Base-by-base conservation (phyloP, 2,113 vertebrate genomes). In the Microcebus ravelobensis region DNA sequence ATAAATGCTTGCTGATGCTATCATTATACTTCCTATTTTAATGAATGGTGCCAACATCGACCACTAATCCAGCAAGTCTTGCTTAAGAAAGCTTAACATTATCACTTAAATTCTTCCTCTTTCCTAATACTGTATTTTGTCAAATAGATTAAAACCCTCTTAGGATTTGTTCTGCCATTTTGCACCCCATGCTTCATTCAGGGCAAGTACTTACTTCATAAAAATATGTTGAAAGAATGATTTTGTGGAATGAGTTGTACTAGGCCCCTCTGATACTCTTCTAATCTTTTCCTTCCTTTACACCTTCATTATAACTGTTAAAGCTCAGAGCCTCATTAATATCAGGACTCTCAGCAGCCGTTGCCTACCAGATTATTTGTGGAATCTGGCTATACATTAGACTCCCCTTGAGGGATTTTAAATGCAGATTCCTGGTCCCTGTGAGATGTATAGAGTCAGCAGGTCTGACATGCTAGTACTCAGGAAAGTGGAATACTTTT, bases 91-190 rank as follows among this genome's bases (percentile, higher is more conserved):
- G 11, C 5, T 94, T 42, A 59, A 45, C 5, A 23, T 77, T 77
- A 50, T 87, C 79, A 65, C 3, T 95, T 42, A 83, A 87, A 83
- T 74, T 87, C 61, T 79, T 91, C 34, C 25, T 79, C 48, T 71
- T 55, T 17, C 17, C 27, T 55, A 83, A 52, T 74, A 34, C 29
- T 57, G 1, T 29, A 42, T 85, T 89, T 95, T 81, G 21, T 76
- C 25, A 82, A 79, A 67, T 17, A 84, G 52, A 74, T 57, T 76
- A 83, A 67, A 80, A 59, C 39, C 80, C 25, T 9, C 3, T 25
- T 23, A 94, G 65, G 50, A 92, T 42, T 88, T 6, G 68, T 84
- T 83, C 96, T 59, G 79, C 13, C 57, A 85, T 95, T 87, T 77
- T 93, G 85, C 31, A 65, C 25, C 27, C n/a, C 25, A 0, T 36